phyloP scores from a whole-genome alignment of 2,888 invertebrate genomes.

The Cheilosia scutellata region DNA sequence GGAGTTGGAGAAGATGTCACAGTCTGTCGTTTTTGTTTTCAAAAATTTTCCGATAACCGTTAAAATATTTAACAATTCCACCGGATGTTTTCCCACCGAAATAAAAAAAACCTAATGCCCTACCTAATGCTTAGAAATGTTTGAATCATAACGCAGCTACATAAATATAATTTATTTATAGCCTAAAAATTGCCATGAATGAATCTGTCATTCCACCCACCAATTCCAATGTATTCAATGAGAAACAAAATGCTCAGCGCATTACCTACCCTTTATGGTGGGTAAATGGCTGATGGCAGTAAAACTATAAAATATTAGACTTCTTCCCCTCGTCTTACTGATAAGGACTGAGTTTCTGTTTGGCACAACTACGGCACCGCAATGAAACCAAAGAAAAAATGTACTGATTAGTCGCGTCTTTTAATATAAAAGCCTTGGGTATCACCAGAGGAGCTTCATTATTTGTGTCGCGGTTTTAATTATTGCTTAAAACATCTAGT shows the following conservation, averaged over 20 bases:
- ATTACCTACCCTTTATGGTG: slow-evolving; percentile 22
- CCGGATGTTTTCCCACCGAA: no score
- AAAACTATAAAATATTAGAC: slow-evolving; percentile 57
- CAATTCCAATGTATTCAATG: no score
- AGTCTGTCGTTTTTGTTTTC: no score
- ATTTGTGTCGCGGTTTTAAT: slow-evolving; percentile 38
- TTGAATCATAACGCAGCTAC: no score
- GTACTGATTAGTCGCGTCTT: slow-evolving; percentile 8
- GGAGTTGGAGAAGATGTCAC: no score
- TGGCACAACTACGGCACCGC: slow-evolving; percentile 13
- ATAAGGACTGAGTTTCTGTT: slow-evolving; percentile 40
- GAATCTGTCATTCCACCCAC: background rate
- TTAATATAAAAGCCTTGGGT: slow-evolving; percentile 55
- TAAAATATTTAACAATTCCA: no score
- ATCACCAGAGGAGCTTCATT: slow-evolving; percentile 17
- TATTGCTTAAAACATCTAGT: slow-evolving; percentile 32
- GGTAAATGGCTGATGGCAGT: slow-evolving; percentile 24
- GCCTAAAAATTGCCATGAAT: no score
- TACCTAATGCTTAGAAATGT: no score
- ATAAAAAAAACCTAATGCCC: no score
- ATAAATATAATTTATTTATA: no score
- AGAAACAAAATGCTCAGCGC: slow-evolving; percentile 11
- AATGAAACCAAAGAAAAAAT: slow-evolving; percentile 17
- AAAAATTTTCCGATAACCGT: no score
- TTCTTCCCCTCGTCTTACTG: slow-evolving; percentile 17